Evolutionary conservation across 2,888 invertebrate species (phyloP).

Genomic region (Sesia bembeciformis): DNA sequence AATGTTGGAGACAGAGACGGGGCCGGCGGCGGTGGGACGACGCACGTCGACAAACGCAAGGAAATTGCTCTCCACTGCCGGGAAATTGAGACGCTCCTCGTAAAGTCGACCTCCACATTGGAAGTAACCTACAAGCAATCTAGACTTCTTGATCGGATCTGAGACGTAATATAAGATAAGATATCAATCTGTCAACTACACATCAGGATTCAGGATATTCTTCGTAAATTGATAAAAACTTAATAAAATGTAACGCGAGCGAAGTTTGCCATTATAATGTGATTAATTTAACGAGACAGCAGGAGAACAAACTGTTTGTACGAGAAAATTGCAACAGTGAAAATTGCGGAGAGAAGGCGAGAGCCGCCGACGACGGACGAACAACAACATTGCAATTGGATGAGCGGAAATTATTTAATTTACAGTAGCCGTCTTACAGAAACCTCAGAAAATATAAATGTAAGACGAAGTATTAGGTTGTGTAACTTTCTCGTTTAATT

Average conservation of each 20-base stretch:
- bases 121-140: neutral
- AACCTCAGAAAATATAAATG: no score
- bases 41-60: conserved; percentile 41
- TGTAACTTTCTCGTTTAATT: no score
- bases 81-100: conserved; percentile 58
- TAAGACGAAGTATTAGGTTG: no score
- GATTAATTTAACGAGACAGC: conserved; percentile 37
- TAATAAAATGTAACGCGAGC: conserved; percentile 21
- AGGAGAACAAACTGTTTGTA: conserved; percentile 35
- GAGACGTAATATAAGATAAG: neutral
- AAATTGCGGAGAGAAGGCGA: conserved; percentile 24
- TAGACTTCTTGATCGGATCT: neutral
- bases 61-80: conserved; percentile 52
- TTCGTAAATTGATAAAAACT: neutral
- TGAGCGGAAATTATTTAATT: neutral
- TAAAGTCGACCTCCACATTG: conserved; percentile 32
- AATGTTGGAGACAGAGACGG: conserved; percentile 1
- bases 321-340: conserved; percentile 36
- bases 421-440: neutral
- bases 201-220: no score
- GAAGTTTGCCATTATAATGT: conserved; percentile 28
- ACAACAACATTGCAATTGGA: neutral
- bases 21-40: neutral
- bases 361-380: conserved; percentile 2
- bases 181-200: no score